Percentiles rank a stretch among this genome's conserved stretches.
phyloP scores from a whole-genome alignment of 1,140 invertebrate genomes.

The Drosophila lacertosa region DNA sequence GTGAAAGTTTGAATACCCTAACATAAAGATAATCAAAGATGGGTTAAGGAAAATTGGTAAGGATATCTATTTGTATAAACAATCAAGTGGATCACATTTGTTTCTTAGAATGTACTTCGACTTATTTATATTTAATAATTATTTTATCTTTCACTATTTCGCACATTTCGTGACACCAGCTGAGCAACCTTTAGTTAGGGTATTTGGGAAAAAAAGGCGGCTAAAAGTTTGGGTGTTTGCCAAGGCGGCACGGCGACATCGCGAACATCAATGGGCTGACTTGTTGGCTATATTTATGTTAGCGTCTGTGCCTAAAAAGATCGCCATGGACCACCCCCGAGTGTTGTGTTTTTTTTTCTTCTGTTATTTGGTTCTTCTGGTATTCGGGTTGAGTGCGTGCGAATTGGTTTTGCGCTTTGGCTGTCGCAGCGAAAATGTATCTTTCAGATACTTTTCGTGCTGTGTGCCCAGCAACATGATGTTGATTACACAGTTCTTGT shows the following conservation, averaged over 20 bases:
- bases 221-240: slow-evolving; percentile 59
- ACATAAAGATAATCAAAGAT: background rate
- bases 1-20: background rate
- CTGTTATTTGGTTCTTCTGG: slow-evolving; percentile 11
- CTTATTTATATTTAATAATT: no score
- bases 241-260: slow-evolving; percentile 64
- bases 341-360: slow-evolving; percentile 14
- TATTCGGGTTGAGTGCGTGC: slow-evolving; percentile 48
- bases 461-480: slow-evolving; percentile 18
- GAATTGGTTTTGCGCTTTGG: slow-evolving; percentile 41
- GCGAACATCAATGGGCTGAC: slow-evolving; percentile 62
- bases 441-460: slow-evolving; percentile 28
- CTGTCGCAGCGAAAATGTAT: slow-evolving; percentile 24
- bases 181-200: background rate
- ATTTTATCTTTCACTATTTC: background rate
- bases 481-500: slow-evolving; percentile 37
- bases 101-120: no score
- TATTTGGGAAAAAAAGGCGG: slow-evolving; percentile 37
- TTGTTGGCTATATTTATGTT: slow-evolving; percentile 34
- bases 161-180: background rate
- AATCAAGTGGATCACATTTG: no score
- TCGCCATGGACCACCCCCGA: slow-evolving; percentile 62
- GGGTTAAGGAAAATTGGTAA: no score
- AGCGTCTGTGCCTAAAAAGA: slow-evolving; percentile 10
- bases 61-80: no score